phyloP scores from a whole-genome alignment of 2,797 vertebrate species.

The Propithecus perrieri region DNA sequence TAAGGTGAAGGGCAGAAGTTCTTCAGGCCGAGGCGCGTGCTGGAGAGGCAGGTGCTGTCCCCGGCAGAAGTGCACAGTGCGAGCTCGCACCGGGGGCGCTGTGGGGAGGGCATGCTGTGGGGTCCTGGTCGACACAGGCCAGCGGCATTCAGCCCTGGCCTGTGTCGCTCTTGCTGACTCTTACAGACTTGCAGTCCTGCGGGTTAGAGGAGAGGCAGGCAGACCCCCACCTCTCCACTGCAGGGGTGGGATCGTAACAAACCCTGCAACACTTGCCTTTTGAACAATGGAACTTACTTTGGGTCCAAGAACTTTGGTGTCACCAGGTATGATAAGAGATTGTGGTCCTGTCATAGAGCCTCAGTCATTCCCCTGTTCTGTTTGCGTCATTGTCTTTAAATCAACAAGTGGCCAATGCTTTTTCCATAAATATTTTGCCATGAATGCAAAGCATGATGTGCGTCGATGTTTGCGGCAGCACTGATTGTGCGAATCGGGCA shows the following conservation, averaged over 20 bases:
- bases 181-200: not conserved
- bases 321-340: not conserved
- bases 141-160: conserved; percentile 41
- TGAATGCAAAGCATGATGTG: not conserved
- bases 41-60: not conserved
- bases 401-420: not conserved
- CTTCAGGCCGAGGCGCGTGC: not conserved
- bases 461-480: not conserved
- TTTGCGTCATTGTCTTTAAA: not conserved
- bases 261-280: not conserved
- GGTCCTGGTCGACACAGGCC: not conserved
- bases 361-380: not conserved
- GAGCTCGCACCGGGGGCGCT: not conserved
- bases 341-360: fast-evolving
- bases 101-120: not conserved
- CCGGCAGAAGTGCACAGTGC: not conserved
- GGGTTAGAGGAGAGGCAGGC: not conserved
- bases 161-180: conserved; percentile 15
- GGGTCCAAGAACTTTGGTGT: not conserved
- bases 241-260: not conserved
- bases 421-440: not conserved
- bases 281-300: not conserved
- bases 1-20: not conserved
- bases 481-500: not conserved
- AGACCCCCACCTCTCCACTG: not conserved